Evolutionary conservation across 2,888 invertebrate genomes (phyloP), one percentile per base, ranked within the genome.

Genomic region (Drosophila peninsularis): DNA sequence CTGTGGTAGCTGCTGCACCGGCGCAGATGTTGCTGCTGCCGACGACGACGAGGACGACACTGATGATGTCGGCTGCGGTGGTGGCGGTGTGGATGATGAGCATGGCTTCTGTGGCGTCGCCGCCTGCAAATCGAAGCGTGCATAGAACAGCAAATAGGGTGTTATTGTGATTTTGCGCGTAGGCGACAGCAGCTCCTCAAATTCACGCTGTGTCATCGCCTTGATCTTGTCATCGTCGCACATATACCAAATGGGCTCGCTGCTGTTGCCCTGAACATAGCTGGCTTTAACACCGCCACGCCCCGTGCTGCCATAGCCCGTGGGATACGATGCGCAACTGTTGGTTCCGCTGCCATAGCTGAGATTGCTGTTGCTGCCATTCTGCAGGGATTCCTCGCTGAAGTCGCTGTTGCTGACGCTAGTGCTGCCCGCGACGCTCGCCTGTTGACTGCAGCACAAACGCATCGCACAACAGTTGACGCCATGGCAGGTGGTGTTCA

Each of bases 161-260:
- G 97, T 97, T 27, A 97, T 96, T 0, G 96, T 96, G 44, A 96
- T 96, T 71, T 95, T 94, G 71, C 95, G 95, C 61, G 95, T 95
- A 3, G 94, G 94, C 3, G 96, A 95, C 56, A 97, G 93, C 66
- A 97, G 94, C 75, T 96, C 96, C 80, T 95, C 95, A 79, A 97
- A 95, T 90, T 97, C 97, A 39, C 95, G 94, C 89, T 95, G 94
- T 34, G 96, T 95, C 91, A 97, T 95, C 10, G 96, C 95, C 79
- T 95, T 95, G 58, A 97, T 96, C 69, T 96, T 95, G 75, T 97
- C 97, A 90, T 97, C 97, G 91, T 97, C 97, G 91, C 97, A 97
- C 90, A 97, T 97, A 50, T 97, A 94, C 97, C 97, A 97, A 73
- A 94, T 93, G 17, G 92, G 92, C 56, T 93, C 92, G 30, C 77